phyloP scores from a whole-genome alignment of 2,797 vertebrate genomes.

The Lophius americanus region DNA sequence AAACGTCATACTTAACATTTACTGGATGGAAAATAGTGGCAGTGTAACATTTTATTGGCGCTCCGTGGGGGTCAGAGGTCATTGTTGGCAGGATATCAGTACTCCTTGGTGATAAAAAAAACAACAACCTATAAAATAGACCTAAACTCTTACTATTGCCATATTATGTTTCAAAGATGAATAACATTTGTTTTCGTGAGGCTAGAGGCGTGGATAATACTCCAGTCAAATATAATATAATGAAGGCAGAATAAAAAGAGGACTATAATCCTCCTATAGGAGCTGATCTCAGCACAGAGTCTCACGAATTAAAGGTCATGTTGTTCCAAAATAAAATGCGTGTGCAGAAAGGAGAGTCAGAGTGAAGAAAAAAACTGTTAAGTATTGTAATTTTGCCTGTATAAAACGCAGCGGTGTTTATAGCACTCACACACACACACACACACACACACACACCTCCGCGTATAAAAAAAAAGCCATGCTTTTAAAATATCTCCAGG shows the following conservation, averaged over 20 bases:
- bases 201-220: too few species aligned
- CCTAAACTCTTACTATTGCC: not conserved
- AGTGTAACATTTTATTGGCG: slow-evolving; percentile 9
- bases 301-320: not conserved
- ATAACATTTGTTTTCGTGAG: not conserved
- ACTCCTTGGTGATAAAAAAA: not conserved
- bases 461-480: not conserved
- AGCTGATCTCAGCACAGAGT: not conserved
- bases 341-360: slow-evolving; percentile 19
- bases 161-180: not conserved
- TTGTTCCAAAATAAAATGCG: not conserved
- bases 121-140: not conserved
- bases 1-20: not conserved
- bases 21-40: not conserved
- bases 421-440: slow-evolving; percentile 6
- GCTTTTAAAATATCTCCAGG: not conserved
- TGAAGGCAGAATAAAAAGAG: slow-evolving; percentile 10
- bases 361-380: slow-evolving; percentile 18
- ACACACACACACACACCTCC: too few species aligned
- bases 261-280: not conserved
- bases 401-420: slow-evolving; percentile 33
- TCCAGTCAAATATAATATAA: too few species aligned
- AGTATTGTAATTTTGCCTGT: slow-evolving; percentile 12
- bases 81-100: not conserved
- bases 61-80: slow-evolving; percentile 41